phyloP scores from a whole-genome alignment of 2,888 invertebrate species.

The Coelogynopora nodosa region DNA sequence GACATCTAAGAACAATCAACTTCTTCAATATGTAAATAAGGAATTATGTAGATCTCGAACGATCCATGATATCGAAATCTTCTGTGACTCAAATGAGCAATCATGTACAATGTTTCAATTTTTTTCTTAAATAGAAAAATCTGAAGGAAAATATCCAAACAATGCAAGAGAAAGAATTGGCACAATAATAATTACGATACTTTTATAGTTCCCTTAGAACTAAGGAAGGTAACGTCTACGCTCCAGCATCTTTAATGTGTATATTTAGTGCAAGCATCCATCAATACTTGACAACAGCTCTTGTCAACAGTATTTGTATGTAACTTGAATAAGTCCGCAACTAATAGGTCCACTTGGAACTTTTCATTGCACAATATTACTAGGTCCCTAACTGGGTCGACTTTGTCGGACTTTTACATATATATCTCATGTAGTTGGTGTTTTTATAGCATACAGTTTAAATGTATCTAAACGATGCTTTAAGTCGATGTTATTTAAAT shows the following conservation, averaged over 20 bases:
- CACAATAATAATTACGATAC: background rate
- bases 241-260: background rate
- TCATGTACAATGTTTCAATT: background rate
- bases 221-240: background rate
- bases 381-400: too few species aligned
- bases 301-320: background rate
- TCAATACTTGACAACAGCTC: background rate
- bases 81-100: background rate
- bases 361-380: too few species aligned
- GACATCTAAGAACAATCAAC: background rate
- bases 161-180: background rate
- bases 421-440: too few species aligned
- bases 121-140: background rate
- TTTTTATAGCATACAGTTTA: too few species aligned
- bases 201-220: background rate
- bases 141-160: background rate
- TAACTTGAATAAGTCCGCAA: too few species aligned
- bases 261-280: background rate
- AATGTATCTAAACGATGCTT: too few species aligned
- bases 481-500: too few species aligned
- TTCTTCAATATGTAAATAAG: background rate
- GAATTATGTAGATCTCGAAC: background rate
- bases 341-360: too few species aligned
- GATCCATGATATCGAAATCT: background rate
- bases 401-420: too few species aligned